Evolutionary conservation across 2,797 vertebrate species (phyloP).

Genomic region (Natrix natrix): DNA sequence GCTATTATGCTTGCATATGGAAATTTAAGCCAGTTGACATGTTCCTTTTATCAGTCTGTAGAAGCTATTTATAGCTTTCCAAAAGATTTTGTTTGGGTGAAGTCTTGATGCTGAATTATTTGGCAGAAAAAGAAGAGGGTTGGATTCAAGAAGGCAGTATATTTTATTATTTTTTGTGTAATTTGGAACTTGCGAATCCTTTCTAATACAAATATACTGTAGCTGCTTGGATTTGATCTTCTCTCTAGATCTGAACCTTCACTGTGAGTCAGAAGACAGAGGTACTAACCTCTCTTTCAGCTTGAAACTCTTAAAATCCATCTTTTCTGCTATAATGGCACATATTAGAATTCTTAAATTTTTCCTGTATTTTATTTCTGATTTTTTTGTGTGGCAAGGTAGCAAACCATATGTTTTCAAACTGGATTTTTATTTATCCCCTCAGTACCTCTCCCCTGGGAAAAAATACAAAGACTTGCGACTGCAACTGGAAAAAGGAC

Average conservation of each 20-base stretch:
- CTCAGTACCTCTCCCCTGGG: not conserved
- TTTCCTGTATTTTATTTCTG: not conserved
- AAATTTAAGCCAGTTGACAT: not conserved
- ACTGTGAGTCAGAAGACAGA: not conserved
- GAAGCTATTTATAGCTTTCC: not conserved
- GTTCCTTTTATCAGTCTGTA: not conserved
- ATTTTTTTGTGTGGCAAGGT: not conserved
- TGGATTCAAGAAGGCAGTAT: not conserved
- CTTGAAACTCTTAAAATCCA: not conserved
- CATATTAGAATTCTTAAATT: not conserved
- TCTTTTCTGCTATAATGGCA: not conserved
- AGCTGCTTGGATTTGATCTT: not conserved
- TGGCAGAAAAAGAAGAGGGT: not conserved
- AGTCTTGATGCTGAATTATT: not conserved
- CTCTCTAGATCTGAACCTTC: accelerated
- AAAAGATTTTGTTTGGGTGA: not conserved
- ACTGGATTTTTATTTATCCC: not conserved
- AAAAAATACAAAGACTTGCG: not conserved
- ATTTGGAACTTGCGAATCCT: not conserved
- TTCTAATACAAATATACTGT: not conserved
- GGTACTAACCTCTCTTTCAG: not conserved
- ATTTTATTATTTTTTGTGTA: not conserved
- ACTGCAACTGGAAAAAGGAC: conserved; percentile 32
- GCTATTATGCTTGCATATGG: not conserved
- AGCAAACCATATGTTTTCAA: not conserved